phyloP scores from a whole-genome alignment of 1,140 invertebrate genomes.

The Drosophila sturtevanti region DNA sequence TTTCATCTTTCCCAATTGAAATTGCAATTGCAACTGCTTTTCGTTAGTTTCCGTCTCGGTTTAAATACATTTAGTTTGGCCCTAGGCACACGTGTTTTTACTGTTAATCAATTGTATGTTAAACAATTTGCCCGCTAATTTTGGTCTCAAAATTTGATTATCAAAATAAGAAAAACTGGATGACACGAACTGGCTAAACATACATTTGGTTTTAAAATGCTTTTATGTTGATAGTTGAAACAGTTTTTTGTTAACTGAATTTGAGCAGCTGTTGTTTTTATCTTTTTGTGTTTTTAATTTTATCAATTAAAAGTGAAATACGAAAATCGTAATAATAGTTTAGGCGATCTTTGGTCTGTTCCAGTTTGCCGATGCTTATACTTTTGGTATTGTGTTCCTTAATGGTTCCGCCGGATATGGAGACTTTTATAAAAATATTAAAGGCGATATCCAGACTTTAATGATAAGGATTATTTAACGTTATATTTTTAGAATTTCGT shows the following conservation, averaged over 20 bases:
- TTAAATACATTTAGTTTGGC: slow-evolving; percentile 54
- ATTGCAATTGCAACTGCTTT: slow-evolving; percentile 38
- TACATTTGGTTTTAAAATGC: not conserved
- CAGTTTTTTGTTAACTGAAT: not conserved
- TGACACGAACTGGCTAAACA: not conserved
- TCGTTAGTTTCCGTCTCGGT: not conserved
- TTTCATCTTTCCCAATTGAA: slow-evolving; percentile 40
- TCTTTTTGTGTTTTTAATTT: too few relatives aligned
- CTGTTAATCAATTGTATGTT: slow-evolving; percentile 19
- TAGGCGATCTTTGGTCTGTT: too few relatives aligned
- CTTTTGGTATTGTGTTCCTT: too few relatives aligned
- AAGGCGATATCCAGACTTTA: too few relatives aligned
- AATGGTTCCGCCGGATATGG: too few relatives aligned
- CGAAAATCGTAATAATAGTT: too few relatives aligned
- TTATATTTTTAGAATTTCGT: too few relatives aligned
- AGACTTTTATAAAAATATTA: too few relatives aligned
- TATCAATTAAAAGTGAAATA: too few relatives aligned
- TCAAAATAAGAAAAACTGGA: not conserved
- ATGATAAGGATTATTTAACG: too few relatives aligned
- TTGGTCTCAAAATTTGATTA: not conserved
- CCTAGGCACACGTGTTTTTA: slow-evolving; percentile 43
- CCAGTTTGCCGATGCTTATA: too few relatives aligned
- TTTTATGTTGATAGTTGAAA: not conserved
- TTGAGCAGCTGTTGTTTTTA: slow-evolving; percentile 3
- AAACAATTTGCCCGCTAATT: not conserved